Evolutionary conservation across 2,113 vertebrate genomes (phyloP).

Genomic region (Chionis minor): DNA sequence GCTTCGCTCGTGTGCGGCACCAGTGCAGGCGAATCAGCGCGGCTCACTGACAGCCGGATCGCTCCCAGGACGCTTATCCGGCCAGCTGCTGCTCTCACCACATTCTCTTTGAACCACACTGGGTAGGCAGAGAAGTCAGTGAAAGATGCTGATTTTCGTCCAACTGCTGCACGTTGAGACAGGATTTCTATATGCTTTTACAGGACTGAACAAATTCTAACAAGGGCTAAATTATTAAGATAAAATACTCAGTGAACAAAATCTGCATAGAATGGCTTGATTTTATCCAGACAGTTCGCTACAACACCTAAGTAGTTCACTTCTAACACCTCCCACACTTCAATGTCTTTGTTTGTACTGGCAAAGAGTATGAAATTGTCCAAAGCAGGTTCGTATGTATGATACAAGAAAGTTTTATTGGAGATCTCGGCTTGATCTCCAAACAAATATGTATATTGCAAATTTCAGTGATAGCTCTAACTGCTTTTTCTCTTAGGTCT

Average conservation of each 20-base stretch:
- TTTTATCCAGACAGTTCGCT: not conserved
- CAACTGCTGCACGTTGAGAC: not conserved
- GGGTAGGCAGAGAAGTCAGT: not conserved
- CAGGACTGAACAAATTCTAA: fast-evolving
- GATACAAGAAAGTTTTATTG: not conserved
- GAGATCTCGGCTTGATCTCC: not conserved
- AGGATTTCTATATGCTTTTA: not conserved
- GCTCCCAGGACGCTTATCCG: not conserved
- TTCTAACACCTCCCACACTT: not conserved
- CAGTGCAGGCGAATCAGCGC: not conserved
- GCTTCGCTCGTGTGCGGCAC: not conserved
- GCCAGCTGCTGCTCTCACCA: not conserved
- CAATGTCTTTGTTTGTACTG: not conserved
- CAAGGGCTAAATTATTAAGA: not conserved
- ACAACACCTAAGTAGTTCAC: not conserved
- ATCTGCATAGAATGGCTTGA: not conserved
- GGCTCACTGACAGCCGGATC: not conserved
- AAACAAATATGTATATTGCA: not conserved
- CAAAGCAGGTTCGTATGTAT: not conserved
- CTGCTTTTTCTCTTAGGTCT: not conserved
- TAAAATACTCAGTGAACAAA: not conserved
- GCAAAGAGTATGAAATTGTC: not conserved
- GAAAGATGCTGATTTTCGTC: not conserved
- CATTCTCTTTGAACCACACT: not conserved
- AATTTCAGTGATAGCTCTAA: not conserved